Evolutionary conservation across 2,113 vertebrate species (phyloP).

Genomic region (Clinocottus analis): DNA sequence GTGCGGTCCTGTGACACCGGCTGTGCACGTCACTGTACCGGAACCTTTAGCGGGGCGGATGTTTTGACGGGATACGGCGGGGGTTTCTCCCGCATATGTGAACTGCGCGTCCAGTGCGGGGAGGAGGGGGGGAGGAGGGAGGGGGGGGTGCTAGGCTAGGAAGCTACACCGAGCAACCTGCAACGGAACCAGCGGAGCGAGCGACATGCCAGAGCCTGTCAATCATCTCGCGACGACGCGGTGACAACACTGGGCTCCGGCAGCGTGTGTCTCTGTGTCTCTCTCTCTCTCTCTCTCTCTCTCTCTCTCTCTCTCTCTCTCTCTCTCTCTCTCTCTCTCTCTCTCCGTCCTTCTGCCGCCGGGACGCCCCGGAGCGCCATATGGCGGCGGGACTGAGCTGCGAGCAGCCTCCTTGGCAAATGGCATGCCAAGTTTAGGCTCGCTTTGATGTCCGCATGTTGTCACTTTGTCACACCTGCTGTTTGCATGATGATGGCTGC

Average conservation of each 20-base stretch:
- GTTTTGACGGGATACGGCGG: constrained; percentile 14
- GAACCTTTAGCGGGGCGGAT: constrained; percentile 9
- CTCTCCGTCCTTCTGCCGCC: background rate
- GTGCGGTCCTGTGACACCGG: background rate
- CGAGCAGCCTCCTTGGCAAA: constrained; percentile 31
- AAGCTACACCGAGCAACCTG: constrained; percentile 13
- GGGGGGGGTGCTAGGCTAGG: constrained; percentile 31
- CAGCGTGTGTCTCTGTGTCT: background rate
- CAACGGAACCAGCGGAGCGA: constrained; percentile 34
- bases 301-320: constrained; percentile 16
- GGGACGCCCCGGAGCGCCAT: constrained; percentile 22
- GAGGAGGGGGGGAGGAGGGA: too few relatives aligned
- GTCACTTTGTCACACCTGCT: constrained; percentile 77
- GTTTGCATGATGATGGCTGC: constrained; percentile 59
- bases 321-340: constrained; percentile 12
- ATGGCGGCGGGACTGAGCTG: constrained; percentile 44
- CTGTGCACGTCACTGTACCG: too few relatives aligned
- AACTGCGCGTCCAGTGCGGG: constrained; percentile 23
- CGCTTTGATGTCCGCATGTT: constrained; percentile 64
- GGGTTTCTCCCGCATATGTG: background rate
- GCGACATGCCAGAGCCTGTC: constrained; percentile 51
- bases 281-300: constrained; percentile 22
- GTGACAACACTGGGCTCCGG: constrained; percentile 19
- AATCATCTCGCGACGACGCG: constrained; percentile 52
- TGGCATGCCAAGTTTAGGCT: constrained; percentile 58